These are phyloP conservation scores for Leucosticte australis DNA, from an alignment of 2,113 vertebrate genomes.

Conservation along the genomic window DNA sequence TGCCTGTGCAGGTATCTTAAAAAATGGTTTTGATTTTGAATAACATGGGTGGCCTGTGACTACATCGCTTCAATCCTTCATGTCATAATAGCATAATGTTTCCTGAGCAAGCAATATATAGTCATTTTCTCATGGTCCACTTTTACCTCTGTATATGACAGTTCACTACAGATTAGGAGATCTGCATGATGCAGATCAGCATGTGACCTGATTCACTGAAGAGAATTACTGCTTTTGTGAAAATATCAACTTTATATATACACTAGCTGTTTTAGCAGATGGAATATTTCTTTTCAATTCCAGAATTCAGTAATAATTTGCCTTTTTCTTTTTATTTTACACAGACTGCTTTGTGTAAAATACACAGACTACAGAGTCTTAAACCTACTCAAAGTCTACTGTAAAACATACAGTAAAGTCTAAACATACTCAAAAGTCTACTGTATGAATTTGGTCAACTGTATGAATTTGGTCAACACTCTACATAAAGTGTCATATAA, in stretches of 20 bases:
- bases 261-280: neutral
- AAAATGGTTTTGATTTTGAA: neutral
- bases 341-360: neutral
- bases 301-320: neutral
- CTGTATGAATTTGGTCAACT: neutral
- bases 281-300: neutral
- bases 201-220: neutral
- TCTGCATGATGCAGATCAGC: neutral
- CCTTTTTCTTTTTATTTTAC: neutral
- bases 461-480: neutral
- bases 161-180: neutral
- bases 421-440: too few relatives aligned
- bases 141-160: neutral
- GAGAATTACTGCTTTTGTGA: neutral
- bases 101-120: neutral
- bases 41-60: neutral
- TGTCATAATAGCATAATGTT: neutral
- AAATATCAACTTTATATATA: neutral
- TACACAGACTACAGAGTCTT: too few relatives aligned
- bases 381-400: neutral
- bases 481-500: neutral
- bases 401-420: neutral
- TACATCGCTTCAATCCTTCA: neutral
- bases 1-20: neutral
- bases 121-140: neutral